Evolutionary conservation across 2,888 invertebrate species (phyloP).

Genomic region (Drosophila hawaiiensis): DNA sequence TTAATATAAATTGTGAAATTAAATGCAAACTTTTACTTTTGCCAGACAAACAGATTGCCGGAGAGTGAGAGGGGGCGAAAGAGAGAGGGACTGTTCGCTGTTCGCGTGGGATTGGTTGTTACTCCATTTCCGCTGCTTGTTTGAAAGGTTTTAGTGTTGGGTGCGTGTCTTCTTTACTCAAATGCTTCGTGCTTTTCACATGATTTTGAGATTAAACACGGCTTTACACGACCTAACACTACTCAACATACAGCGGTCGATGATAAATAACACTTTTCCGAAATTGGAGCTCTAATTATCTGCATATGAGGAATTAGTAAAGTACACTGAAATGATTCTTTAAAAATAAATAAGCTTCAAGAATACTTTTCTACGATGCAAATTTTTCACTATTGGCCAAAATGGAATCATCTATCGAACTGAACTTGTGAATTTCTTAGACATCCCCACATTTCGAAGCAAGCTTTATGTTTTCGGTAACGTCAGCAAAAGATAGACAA

Average conservation of each 20-base stretch:
- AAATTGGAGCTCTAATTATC: background rate
- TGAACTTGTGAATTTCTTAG: background rate
- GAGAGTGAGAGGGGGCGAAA: background rate
- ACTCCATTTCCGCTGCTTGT: constrained; percentile 11
- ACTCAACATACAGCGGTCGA: background rate
- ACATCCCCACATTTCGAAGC: background rate
- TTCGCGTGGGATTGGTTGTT: constrained; percentile 9
- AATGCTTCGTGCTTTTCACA: background rate
- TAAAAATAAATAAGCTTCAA: background rate
- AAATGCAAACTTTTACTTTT: constrained; percentile 73
- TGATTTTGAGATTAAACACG: background rate
- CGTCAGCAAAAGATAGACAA: background rate
- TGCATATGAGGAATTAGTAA: background rate
- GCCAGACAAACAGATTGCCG: constrained; percentile 26
- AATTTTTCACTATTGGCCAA: background rate
- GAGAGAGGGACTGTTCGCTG: background rate
- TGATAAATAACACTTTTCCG: background rate
- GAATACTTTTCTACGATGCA: background rate
- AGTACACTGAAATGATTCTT: background rate
- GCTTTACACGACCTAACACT: background rate
- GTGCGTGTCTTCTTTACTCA: constrained; percentile 1
- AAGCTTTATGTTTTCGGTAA: background rate
- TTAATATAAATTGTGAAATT: constrained; percentile 80
- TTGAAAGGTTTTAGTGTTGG: constrained; percentile 9
- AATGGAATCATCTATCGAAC: background rate